Evolutionary conservation across 2,113 vertebrate species (phyloP), one percentile per base, ranked within the genome.

Genomic region (Tragelaphus strepsiceros): DNA sequence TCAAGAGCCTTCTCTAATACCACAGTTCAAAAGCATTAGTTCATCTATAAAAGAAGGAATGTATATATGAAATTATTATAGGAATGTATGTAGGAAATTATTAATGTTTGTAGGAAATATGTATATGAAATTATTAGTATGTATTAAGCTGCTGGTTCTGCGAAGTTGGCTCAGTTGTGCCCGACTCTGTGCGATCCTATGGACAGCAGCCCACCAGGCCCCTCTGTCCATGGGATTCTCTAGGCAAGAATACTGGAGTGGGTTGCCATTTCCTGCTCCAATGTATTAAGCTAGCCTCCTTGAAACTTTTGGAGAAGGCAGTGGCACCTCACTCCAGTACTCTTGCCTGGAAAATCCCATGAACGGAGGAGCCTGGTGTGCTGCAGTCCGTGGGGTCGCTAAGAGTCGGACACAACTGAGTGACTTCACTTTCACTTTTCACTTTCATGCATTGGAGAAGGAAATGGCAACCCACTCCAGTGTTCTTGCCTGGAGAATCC

Each of bases 111-210:
- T 71, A 39, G 67, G n/a, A 39, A 71, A 71, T 71, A 10, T 71
- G 19, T 71, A 11, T 71, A 39, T 12, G 67, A 12, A 71, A 71
- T 39, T 39, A 71, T 39, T 71, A 87, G 35, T 30, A 32, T 56
- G 32, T 81, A 39, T 90, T 82, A 92, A 80, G 32, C 7, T 32
- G n/a, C n/a, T 39, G 15, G 28, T 32, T 17, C 67, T 71, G n/a
- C 67, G 22, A 71, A 71, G 67, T 39, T 0, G 0, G 19, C 39
- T 39, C 67, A 71, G 19, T 71, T 39, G n/a, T 39, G 67, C 19
- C 67, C 2, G 1, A 71, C 10, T 39, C 67, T 71, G 67, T 22
- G 67, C 0, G 2, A 71, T 19, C 0, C 67, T 11, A 22, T 71
- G n/a, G 10, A 39, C 5, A 21, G 5, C 19, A 71, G 67, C 67